These are phyloP conservation scores for Aphaenogaster rudis DNA, from an alignment of 1,140 invertebrate species.

Conservation along the genomic window DNA sequence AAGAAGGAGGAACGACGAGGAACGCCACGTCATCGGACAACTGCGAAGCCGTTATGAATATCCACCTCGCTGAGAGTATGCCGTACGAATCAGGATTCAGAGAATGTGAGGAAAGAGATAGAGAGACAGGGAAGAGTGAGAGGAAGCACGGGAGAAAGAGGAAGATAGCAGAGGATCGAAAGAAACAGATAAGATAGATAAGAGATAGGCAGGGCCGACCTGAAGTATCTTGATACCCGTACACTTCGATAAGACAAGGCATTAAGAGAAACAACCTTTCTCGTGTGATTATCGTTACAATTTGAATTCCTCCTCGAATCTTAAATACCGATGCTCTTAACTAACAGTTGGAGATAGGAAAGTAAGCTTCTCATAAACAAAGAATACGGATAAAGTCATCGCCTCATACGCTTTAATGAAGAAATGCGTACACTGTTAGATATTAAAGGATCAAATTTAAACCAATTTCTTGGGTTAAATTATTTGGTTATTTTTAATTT, in stretches of 20 bases:
- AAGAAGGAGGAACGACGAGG: slow-evolving; percentile 67
- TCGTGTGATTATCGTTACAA: neutral
- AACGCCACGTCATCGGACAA: slow-evolving; percentile 72
- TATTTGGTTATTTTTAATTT: too few species aligned
- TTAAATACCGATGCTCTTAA: neutral
- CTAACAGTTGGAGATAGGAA: neutral
- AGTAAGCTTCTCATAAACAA: neutral
- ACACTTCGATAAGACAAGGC: neutral
- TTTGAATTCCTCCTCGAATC: neutral
- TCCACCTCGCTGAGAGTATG: slow-evolving; percentile 64
- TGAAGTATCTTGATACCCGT: neutral
- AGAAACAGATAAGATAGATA: slow-evolving; percentile 14
- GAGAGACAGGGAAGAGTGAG: slow-evolving; percentile 29
- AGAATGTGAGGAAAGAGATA: slow-evolving; percentile 48
- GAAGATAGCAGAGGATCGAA: slow-evolving; percentile 50
- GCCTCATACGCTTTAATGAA: neutral
- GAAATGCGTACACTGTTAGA: neutral
- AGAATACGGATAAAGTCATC: neutral
- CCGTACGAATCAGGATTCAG: slow-evolving; percentile 33
- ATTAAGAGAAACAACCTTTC: neutral
- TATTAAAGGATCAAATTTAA: too few species aligned
- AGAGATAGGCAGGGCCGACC: slow-evolving; percentile 37
- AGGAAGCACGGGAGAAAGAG: slow-evolving; percentile 85
- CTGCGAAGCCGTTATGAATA: slow-evolving; percentile 76
- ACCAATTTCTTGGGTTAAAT: too few species aligned